These are phyloP conservation scores for Vicugna pacos DNA, from an alignment of 2,113 vertebrate species.

Conservation along the genomic window DNA sequence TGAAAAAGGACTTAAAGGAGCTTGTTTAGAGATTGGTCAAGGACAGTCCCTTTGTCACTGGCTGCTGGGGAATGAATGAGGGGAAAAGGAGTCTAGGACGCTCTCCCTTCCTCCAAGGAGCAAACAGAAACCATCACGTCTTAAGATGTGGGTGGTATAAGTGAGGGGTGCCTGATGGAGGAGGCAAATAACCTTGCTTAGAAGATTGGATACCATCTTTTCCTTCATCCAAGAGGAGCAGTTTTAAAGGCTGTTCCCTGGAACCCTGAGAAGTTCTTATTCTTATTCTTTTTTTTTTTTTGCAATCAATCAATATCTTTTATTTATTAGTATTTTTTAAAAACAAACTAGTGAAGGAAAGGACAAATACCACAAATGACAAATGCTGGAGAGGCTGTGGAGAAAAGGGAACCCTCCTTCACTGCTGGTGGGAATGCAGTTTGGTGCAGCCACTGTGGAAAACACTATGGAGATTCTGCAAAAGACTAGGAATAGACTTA, in stretches of 20 bases:
- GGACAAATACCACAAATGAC: slow-evolving; percentile 84
- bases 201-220: neutral
- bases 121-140: neutral
- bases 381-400: too few species aligned
- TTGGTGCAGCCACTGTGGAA: too few species aligned
- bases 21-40: neutral
- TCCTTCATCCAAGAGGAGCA: neutral
- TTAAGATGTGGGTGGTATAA: neutral
- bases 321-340: slow-evolving; percentile 78
- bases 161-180: neutral
- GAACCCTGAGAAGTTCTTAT: neutral
- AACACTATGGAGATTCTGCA: too few species aligned
- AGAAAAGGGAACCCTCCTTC: too few species aligned
- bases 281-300: slow-evolving; percentile 37
- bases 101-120: neutral
- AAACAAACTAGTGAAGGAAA: slow-evolving; percentile 89
- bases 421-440: too few species aligned
- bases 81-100: neutral
- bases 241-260: neutral
- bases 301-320: slow-evolving; percentile 80
- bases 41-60: neutral
- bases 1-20: neutral
- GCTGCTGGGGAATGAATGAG: neutral
- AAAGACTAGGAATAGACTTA: too few species aligned
- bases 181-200: neutral